A percentile compares a stretch with the other conserved stretches of the same genome.
These are phyloP conservation scores for Menura novaehollandiae DNA, from an alignment of 2,113 vertebrate species.

Conservation along the genomic window DNA sequence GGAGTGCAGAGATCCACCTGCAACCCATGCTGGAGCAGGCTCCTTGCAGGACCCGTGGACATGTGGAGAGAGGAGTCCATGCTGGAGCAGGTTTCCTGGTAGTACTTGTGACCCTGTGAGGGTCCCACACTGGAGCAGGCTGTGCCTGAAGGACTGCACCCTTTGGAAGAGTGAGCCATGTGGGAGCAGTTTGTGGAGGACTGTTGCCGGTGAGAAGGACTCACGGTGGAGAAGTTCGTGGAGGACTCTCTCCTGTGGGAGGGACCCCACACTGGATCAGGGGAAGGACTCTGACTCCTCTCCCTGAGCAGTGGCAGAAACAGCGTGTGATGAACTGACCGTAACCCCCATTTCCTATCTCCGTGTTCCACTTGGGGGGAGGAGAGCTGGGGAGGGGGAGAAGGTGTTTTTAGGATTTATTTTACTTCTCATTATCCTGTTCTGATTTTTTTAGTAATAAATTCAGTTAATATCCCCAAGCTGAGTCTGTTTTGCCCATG, in stretches of 20 bases:
- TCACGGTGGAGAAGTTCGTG: neutral
- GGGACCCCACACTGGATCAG: neutral
- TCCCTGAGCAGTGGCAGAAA: neutral
- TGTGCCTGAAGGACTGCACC: neutral
- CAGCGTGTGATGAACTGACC: fast-evolving
- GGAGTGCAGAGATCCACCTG: neutral
- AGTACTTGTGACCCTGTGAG: neutral
- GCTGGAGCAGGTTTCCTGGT: neutral
- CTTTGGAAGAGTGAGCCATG: neutral
- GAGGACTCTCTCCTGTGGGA: neutral
- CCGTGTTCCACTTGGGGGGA: neutral
- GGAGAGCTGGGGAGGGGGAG: too few relatives aligned
- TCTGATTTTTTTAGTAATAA: neutral
- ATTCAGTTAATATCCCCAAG: neutral
- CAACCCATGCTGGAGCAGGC: neutral
- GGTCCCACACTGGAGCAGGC: fast-evolving
- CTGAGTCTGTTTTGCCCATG: neutral
- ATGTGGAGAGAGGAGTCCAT: neutral
- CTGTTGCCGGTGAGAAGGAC: neutral
- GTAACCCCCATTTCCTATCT: neutral
- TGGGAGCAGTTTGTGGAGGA: neutral
- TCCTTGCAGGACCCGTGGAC: neutral
- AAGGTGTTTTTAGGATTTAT: neutral
- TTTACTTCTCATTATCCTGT: neutral
- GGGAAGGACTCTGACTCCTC: neutral